These are phyloP conservation scores for Acanthosepion lycidas DNA, from an alignment of 2,888 invertebrate species.

Conservation along the genomic window DNA sequence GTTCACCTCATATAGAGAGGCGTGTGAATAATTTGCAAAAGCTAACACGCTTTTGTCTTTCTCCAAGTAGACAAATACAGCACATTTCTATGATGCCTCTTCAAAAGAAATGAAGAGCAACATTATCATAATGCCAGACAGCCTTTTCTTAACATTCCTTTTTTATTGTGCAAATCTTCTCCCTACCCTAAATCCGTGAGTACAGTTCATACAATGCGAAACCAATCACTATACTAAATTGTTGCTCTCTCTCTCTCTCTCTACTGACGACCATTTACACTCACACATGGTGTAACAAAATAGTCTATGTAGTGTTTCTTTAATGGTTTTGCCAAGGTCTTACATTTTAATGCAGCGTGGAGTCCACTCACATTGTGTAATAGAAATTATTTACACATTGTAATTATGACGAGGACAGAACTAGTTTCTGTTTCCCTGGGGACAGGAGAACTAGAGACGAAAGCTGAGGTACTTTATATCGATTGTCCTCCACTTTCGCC, in stretches of 20 bases:
- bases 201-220: constrained; percentile 21
- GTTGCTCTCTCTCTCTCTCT: not conserved
- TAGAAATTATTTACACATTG: not conserved
- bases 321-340: constrained; percentile 2
- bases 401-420: not conserved
- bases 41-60: not conserved
- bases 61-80: not conserved
- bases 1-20: not conserved
- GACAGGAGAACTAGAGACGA: not conserved
- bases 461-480: not conserved
- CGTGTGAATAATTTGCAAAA: not conserved
- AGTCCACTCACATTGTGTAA: constrained; percentile 17
- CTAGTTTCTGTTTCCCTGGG: no score
- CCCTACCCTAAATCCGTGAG: not conserved
- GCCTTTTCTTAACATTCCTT: constrained; percentile 33
- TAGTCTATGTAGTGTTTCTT: not conserved
- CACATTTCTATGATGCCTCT: not conserved
- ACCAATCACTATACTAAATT: constrained; percentile 6
- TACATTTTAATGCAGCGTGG: not conserved
- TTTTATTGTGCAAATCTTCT: not conserved
- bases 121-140: not conserved
- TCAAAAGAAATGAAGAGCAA: not conserved
- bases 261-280: not conserved
- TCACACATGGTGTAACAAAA: not conserved
- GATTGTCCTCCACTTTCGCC: not conserved